Evolutionary conservation across 1,140 invertebrate species (phyloP), one percentile per base, ranked within the genome.

Genomic region (Drosophila sproati): DNA sequence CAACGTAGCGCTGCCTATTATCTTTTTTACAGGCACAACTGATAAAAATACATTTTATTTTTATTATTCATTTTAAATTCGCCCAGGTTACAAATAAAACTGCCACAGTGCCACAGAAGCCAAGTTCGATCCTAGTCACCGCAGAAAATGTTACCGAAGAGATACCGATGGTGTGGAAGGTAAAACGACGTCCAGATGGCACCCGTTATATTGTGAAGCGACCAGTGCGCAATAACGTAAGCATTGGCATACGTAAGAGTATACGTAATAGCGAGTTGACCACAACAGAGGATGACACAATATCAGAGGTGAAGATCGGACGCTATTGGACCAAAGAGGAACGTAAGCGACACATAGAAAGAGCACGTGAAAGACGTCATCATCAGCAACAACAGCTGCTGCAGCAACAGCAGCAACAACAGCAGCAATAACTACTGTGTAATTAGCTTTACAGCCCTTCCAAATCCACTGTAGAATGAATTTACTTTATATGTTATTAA

Each of bases 321-420:
- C 94, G 95, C 41, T 97, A 97, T 91, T 97, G 96, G 96, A 96
- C 94, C 12, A 96, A 96, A 93, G 96, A 97, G 74, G 96, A 97
- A 69, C 94, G 96, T 5, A 97, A 96, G 81, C 93, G 95, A 20
- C 96, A 97, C 78, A 82, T 96, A 64, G 96, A 96, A 80, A 94
- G 95, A 59, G 95, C 95, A 0, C 93, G 94, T 37, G 95, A 96
- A 79, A 93, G 95, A 4, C 95, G 95, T 59, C 94, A 95, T 76
- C 93, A 77, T 59, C 94, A 95, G 76, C 93, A 77, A 2, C 68
- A 79, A 2, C 68, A 81, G 20, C 31, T 74, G 32, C 60, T 50
- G 8, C 41, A 82, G 32, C 70, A 64, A 51, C 39, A 67, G 8
- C 37, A 54, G 35, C 45, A 69, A 35, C 48, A 52, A 37, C 45